phyloP scores from a whole-genome alignment of 2,888 invertebrate species.

The Venusia cambrica region DNA sequence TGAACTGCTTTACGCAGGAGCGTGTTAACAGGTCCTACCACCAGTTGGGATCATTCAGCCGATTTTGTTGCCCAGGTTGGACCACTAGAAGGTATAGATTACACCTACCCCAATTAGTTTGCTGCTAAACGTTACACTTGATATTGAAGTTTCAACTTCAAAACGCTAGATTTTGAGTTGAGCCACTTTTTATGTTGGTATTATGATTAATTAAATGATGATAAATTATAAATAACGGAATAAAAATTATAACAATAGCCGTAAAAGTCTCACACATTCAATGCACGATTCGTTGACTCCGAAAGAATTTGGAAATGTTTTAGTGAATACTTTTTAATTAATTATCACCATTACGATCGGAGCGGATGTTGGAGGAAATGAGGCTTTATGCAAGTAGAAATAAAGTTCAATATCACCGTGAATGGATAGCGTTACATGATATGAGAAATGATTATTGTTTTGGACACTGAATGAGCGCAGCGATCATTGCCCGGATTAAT shows the following conservation, averaged over 20 bases:
- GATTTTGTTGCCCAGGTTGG: too few relatives aligned
- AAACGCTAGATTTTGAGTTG: constrained; percentile 9
- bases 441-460: constrained; percentile 71
- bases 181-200: too few relatives aligned
- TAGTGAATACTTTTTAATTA: constrained; percentile 71
- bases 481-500: constrained; percentile 64
- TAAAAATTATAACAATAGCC: constrained; percentile 54
- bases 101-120: too few relatives aligned
- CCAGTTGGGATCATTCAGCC: too few relatives aligned
- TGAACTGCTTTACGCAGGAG: too few relatives aligned
- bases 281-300: constrained; percentile 64
- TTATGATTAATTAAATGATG: constrained; percentile 19
- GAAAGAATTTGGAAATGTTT: constrained; percentile 70
- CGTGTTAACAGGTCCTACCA: too few relatives aligned
- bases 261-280: constrained; percentile 48
- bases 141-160: constrained; percentile 1
- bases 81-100: too few relatives aligned
- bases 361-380: constrained; percentile 31
- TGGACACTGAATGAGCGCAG: constrained; percentile 64
- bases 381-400: constrained; percentile 27
- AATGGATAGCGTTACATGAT: constrained; percentile 41
- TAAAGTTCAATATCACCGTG: constrained; percentile 39
- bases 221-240: constrained; percentile 34
- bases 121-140: too few relatives aligned
- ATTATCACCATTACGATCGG: constrained; percentile 59